Base-by-base conservation (phyloP, 37 sponge, comb jelly and placozoan species). In the Ianthella basta region DNA sequence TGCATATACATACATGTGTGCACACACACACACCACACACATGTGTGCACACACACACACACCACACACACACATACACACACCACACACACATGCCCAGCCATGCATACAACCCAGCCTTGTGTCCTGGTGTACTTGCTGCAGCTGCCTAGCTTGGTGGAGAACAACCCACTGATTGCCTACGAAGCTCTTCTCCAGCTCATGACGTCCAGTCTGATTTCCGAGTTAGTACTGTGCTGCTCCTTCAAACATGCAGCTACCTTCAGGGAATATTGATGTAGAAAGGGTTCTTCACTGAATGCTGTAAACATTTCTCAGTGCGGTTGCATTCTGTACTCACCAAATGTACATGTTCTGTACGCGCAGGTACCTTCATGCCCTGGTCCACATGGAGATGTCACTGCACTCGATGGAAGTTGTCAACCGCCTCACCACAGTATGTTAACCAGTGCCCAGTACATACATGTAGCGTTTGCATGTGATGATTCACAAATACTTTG, bases 331-430 rank as follows among this genome's bases (percentile, higher is more conserved):
- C 6, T 44, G 3, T 8, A 10, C 50, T 44, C 50, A 44, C 50
- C 50, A 44, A 3, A 44, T 44, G 8, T 44, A 8, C 50, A 44
- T 41, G 33, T 32, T 4, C 61, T 32, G 23, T 41, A 29, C 15
- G 0, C 34, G 27, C 63, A 93, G 90, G 54, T 96, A 98, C 39
- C 87, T 96, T 33, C 86, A 90, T 34, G 89, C 92, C 18, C 88
- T 98, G 12, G 91, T 96, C 15, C 94, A 94, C 41, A 98, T 98
- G 99, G 95, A 98, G 33, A 94, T 98, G 93, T 91, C 91, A 29
- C 86, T 98, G 12, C 99, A 98, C 61, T 98, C 99, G 3, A 98
- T 98, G 93, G 99, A 98, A 82, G 99, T 98, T 15, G 91, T 93
- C 79, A 97, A 97, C 85, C 82, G 93, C 60, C 90, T 95, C 19